These are phyloP conservation scores for Agrotis exclamationis DNA, from an alignment of 2,888 invertebrate species.

Conservation along the genomic window DNA sequence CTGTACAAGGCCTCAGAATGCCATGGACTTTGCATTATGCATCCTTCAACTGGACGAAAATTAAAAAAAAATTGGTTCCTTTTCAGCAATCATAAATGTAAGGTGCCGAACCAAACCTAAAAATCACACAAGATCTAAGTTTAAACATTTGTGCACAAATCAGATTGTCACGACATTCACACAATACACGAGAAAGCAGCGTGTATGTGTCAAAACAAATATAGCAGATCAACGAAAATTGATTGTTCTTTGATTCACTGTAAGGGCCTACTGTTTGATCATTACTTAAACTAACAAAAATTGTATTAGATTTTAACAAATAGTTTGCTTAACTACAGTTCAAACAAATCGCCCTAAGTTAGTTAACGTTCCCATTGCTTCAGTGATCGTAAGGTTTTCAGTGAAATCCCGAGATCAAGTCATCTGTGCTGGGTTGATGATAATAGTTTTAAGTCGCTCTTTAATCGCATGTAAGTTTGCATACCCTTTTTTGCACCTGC, in stretches of 20 bases:
- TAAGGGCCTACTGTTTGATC: no score
- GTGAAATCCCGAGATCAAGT: no score
- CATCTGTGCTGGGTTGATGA: background rate
- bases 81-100: background rate
- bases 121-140: background rate
- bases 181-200: constrained; percentile 19
- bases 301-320: no score
- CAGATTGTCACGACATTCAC: constrained; percentile 2
- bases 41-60: background rate
- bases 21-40: no score
- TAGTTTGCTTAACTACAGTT: no score
- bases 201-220: constrained; percentile 12
- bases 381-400: background rate
- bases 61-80: background rate
- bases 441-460: no score
- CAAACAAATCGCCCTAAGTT: no score
- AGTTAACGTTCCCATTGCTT: no score
- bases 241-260: constrained; percentile 7
- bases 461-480: no score
- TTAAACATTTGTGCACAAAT: constrained; percentile 12
- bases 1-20: background rate
- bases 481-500: no score
- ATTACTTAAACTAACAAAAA: no score
- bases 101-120: no score
- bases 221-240: constrained; percentile 19